These are phyloP conservation scores for Pseudomyrmex concolor DNA, from an alignment of 1,140 invertebrate genomes.

Conservation along the genomic window DNA sequence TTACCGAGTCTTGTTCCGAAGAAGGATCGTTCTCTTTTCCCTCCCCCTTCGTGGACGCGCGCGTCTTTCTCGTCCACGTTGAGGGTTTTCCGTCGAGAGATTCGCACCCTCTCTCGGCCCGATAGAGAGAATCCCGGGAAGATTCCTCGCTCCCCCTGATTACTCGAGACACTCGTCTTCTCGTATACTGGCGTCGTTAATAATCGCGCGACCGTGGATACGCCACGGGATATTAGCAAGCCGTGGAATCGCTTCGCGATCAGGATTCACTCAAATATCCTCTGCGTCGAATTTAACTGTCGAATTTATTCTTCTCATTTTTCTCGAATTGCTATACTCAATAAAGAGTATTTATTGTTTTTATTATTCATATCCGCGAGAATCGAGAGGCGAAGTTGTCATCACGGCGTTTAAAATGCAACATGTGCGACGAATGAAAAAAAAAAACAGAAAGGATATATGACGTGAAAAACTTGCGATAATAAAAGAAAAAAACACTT, in stretches of 20 bases:
- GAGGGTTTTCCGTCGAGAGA: constrained; percentile 41
- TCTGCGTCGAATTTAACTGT: not conserved
- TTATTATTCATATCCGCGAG: no score
- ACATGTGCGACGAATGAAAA: no score
- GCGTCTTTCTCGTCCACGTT: constrained; percentile 11
- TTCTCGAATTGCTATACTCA: no score
- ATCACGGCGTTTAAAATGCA: no score
- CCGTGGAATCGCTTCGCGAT: constrained; percentile 22
- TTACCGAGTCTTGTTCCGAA: constrained; percentile 81
- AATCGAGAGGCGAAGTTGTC: no score
- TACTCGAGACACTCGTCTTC: constrained; percentile 66
- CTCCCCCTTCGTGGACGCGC: constrained; percentile 57
- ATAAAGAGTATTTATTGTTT: no score
- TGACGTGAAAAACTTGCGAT: no score
- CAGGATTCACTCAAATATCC: constrained; percentile 26
- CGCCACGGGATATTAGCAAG: constrained; percentile 40
- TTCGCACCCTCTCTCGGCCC: constrained; percentile 57
- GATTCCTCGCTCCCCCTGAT: constrained; percentile 70
- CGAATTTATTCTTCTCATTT: no score
- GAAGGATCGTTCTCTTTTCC: constrained; percentile 70
- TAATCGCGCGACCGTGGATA: constrained; percentile 66
- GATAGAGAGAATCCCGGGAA: constrained; percentile 43
- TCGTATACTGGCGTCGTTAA: constrained; percentile 74
- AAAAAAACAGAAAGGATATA: no score
- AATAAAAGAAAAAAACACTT: no score